Conservation (phyloP, 2,797 vertebrate species). For the Pelochelys cantorii region DNA sequence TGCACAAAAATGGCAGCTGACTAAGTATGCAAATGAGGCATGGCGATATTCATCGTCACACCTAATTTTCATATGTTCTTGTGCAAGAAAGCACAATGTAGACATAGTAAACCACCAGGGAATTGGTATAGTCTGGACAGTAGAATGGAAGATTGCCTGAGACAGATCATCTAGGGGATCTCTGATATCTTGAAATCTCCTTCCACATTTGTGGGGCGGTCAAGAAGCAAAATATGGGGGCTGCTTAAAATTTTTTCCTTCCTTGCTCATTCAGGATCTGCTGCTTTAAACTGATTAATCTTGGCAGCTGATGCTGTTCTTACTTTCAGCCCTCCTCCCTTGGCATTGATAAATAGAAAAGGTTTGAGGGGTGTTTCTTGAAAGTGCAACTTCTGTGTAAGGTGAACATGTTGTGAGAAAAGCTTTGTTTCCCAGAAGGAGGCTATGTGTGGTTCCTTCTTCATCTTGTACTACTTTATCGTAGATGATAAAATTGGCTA, state of each 20-base stretch:
- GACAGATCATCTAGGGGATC: no score
- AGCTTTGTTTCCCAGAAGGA: background rate
- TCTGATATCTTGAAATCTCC: background rate
- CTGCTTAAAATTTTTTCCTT: background rate
- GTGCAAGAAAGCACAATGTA: no score
- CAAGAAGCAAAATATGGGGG: background rate
- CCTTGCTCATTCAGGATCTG: accelerated
- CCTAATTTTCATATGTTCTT: no score
- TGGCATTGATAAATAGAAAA: no score
- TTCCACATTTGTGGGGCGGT: background rate
- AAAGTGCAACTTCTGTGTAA: background rate
- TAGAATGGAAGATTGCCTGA: no score
- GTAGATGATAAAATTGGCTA: background rate
- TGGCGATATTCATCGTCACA: no score
- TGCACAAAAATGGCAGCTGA: no score
- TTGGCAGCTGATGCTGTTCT: background rate
- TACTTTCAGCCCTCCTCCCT: background rate
- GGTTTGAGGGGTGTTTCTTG: no score
- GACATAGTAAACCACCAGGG: no score
- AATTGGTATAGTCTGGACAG: no score
- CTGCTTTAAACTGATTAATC: background rate
- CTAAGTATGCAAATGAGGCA: no score
- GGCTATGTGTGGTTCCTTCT: background rate
- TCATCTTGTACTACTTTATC: background rate
- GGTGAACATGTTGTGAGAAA: background rate